Conservation (phyloP, 2,888 invertebrate genomes). For the Lasioglossum figueresi region DNA sequence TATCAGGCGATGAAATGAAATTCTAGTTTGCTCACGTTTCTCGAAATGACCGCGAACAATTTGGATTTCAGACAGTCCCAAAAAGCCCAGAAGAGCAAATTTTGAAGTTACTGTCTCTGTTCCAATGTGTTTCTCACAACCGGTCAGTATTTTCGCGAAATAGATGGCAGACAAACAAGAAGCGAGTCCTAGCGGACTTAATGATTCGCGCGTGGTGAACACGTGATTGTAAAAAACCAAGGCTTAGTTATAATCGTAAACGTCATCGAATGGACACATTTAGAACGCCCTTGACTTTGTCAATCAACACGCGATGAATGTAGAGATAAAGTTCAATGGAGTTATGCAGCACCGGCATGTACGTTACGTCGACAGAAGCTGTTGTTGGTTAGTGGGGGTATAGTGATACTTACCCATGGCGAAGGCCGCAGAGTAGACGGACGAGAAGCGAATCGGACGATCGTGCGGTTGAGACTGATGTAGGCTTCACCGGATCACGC, state of each 20-base stretch:
- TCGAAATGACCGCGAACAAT: not conserved
- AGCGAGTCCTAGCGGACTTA: not conserved
- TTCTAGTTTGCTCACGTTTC: not conserved
- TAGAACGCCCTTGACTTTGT: not conserved
- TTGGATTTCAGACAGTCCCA: not conserved
- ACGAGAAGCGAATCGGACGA: not conserved
- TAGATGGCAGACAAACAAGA: not conserved
- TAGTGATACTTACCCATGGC: slow-evolving; percentile 53
- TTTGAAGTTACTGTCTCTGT: too few species aligned
- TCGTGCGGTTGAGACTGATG: slow-evolving; percentile 2
- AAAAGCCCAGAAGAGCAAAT: not conserved
- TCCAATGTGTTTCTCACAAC: not conserved
- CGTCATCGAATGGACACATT: not conserved
- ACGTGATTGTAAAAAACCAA: not conserved
- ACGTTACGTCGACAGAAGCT: not conserved
- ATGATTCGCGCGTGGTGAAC: not conserved
- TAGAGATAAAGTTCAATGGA: not conserved
- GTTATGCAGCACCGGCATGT: not conserved
- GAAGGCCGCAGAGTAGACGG: not conserved
- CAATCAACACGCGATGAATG: not conserved
- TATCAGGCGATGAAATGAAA: not conserved
- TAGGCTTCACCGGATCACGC: slow-evolving; percentile 13
- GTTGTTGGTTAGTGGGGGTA: not conserved
- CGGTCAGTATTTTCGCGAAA: not conserved
- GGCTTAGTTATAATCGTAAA: not conserved